phyloP scores from a whole-genome alignment of 2,797 vertebrate genomes.

The Sebastes taczanowskii region DNA sequence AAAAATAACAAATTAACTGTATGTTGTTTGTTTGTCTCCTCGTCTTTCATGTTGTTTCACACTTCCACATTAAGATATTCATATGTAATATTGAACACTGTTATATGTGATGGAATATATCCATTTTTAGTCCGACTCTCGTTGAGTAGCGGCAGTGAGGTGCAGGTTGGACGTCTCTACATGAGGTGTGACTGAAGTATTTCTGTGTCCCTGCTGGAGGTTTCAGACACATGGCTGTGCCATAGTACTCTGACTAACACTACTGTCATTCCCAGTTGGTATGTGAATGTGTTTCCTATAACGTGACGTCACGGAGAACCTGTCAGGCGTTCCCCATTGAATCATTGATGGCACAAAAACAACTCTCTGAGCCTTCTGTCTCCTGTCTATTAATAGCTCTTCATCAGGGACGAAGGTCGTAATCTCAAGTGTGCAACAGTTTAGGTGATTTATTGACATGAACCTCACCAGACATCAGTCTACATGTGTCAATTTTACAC shows the following conservation, averaged over 20 bases:
- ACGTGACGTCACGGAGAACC: constrained; percentile 44
- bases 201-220: constrained; percentile 51
- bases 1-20: neutral
- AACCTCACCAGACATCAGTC: too few relatives aligned
- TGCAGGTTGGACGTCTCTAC: constrained; percentile 28
- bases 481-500: neutral
- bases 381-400: constrained; percentile 35
- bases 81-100: neutral
- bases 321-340: constrained; percentile 60
- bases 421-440: neutral
- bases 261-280: constrained; percentile 62
- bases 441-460: neutral
- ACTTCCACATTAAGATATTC: neutral
- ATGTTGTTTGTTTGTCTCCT: neutral
- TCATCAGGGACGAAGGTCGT: constrained; percentile 9
- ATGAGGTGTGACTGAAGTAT: constrained; percentile 46
- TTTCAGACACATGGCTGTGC: constrained; percentile 44
- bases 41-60: neutral
- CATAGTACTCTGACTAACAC: constrained; percentile 48
- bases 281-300: constrained; percentile 48
- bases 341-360: constrained; percentile 36
- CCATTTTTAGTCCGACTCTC: neutral
- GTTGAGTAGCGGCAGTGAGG: neutral
- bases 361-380: constrained; percentile 40
- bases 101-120: neutral